A percentile compares a stretch with the other conserved stretches of the same genome.
Evolutionary conservation across 2,888 invertebrate genomes (phyloP).

Genomic region (Chrysolina oricalcia): DNA sequence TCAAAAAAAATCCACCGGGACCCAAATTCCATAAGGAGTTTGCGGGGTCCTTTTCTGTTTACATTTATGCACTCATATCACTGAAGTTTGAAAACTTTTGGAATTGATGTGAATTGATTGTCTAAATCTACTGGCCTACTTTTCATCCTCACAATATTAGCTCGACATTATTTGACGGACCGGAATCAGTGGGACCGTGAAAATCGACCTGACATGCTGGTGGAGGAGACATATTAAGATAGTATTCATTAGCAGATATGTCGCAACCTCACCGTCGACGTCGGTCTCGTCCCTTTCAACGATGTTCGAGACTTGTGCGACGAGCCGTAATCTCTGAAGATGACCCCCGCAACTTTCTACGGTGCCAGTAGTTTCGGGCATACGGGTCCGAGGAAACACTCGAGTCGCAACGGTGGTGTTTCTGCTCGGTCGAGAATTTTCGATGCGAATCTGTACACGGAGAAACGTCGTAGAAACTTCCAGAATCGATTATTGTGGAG

Average conservation of each 20-base stretch:
- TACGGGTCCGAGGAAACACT: slow-evolving; percentile 26
- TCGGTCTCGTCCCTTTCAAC: slow-evolving; percentile 32
- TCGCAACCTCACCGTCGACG: slow-evolving; percentile 29
- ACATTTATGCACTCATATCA: no score
- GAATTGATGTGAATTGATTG: no score
- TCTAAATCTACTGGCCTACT: no score
- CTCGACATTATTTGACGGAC: slow-evolving; percentile 31
- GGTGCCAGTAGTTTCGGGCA: slow-evolving; percentile 30
- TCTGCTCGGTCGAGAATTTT: background rate
- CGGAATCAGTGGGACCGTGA: slow-evolving; percentile 50
- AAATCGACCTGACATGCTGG: slow-evolving; percentile 56
- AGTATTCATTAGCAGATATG: slow-evolving; percentile 65
- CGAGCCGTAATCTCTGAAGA: slow-evolving; percentile 59
- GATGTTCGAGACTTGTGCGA: slow-evolving; percentile 66
- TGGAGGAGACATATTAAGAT: slow-evolving; percentile 69
- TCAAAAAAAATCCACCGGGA: no score
- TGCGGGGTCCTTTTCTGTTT: no score
- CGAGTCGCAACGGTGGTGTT: background rate
- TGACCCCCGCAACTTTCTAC: slow-evolving; percentile 49
- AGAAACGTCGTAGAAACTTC: no score
- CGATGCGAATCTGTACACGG: background rate
- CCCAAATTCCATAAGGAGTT: no score
- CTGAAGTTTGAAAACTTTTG: no score
- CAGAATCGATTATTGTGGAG: no score
- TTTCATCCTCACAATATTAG: background rate